Conservation (phyloP, 1,140 invertebrate species). For the Tribolium castaneum region DNA sequence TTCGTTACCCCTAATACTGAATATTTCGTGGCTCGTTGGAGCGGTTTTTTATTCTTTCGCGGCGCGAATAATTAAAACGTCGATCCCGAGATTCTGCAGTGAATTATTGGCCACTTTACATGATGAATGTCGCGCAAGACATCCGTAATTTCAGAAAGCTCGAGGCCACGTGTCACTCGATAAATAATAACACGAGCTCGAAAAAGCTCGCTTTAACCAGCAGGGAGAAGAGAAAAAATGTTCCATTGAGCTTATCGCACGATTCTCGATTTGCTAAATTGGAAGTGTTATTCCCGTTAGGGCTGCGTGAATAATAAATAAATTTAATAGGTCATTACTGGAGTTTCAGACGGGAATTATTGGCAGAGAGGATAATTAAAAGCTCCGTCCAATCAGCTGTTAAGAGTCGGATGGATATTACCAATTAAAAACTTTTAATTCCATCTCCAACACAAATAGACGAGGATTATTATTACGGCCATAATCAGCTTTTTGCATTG, state of each 20-base stretch:
- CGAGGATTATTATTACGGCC: neutral
- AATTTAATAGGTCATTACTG: constrained; percentile 22
- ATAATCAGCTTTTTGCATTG: constrained; percentile 7
- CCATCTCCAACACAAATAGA: neutral
- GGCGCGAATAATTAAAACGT: neutral
- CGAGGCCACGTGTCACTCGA: neutral
- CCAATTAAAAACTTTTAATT: constrained; percentile 22
- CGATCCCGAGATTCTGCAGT: neutral
- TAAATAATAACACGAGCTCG: neutral
- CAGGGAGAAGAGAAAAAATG: neutral
- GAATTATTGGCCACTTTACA: constrained; percentile 14
- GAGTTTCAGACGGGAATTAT: neutral
- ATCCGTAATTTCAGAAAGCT: constrained; percentile 3
- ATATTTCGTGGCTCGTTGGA: constrained; percentile 14
- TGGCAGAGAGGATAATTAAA: constrained; percentile 4
- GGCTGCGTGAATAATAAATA: constrained; percentile 24
- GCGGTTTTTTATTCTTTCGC: neutral
- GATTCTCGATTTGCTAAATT: constrained; percentile 8
- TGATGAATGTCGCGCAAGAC: constrained; percentile 15
- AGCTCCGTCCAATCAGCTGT: constrained; percentile 16
- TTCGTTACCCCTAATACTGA: constrained; percentile 9
- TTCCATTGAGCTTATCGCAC: constrained; percentile 5
- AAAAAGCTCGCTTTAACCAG: neutral
- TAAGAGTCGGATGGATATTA: constrained; percentile 22
- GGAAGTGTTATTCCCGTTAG: constrained; percentile 3